Percentiles rank a stretch among this genome's conserved stretches.
phyloP scores from a whole-genome alignment of 2,888 invertebrate species.

The Ophonus ardosiacus region DNA sequence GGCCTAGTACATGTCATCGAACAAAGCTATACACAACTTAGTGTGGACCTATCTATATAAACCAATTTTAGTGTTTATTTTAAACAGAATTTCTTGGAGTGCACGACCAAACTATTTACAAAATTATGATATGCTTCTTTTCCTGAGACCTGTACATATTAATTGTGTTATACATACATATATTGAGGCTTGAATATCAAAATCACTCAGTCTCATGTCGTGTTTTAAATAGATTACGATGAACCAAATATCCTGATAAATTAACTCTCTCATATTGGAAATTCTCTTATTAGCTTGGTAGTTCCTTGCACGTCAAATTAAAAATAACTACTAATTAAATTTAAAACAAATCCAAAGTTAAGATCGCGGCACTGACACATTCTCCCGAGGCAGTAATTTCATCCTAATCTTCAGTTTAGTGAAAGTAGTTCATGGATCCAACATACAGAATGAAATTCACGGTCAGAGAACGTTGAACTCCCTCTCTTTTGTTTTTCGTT shows the following conservation, averaged over 20 bases:
- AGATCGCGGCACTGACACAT: slow-evolving; percentile 13
- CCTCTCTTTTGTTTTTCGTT: background rate
- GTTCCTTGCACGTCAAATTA: slow-evolving; percentile 35
- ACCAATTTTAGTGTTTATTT: too few species aligned
- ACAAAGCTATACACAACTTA: too few species aligned
- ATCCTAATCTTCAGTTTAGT: slow-evolving; percentile 27
- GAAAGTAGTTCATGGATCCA: slow-evolving; percentile 24
- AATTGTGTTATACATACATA: too few species aligned
- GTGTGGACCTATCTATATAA: too few species aligned
- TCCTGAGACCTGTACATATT: too few species aligned
- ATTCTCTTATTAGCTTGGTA: slow-evolving; percentile 3
- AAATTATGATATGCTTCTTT: too few species aligned
- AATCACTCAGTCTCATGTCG: too few species aligned
- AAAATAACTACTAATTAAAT: slow-evolving; percentile 41
- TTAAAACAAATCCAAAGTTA: slow-evolving; percentile 33
- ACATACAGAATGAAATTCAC: background rate
- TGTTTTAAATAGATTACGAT: background rate
- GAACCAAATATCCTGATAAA: background rate
- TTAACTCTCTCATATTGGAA: background rate
- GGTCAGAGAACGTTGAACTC: slow-evolving; percentile 17
- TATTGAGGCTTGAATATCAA: too few species aligned
- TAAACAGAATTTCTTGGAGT: too few species aligned
- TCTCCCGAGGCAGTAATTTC: background rate
- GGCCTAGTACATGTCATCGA: too few species aligned
- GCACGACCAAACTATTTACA: too few species aligned